These are phyloP conservation scores for Neogale vison DNA, from an alignment of 2,113 vertebrate species.

Conservation along the genomic window DNA sequence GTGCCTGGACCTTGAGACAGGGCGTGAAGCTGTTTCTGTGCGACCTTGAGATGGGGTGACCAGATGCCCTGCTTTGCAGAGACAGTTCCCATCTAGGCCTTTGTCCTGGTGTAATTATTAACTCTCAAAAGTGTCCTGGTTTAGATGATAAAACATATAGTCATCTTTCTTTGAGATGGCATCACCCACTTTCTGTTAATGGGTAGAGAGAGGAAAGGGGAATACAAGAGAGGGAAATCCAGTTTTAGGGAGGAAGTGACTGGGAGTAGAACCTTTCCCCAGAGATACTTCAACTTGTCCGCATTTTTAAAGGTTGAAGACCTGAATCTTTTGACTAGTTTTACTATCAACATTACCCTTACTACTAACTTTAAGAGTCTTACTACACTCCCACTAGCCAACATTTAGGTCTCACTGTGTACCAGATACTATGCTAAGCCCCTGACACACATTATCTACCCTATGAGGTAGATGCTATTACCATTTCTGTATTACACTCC, in stretches of 20 bases:
- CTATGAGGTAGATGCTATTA: neutral
- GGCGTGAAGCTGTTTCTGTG: neutral
- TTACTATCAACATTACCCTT: neutral
- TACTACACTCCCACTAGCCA: neutral
- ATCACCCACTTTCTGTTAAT: slow-evolving; percentile 63
- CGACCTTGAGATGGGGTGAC: slow-evolving; percentile 54
- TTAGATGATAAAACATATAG: slow-evolving; percentile 65
- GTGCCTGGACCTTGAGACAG: neutral
- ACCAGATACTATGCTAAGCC: neutral
- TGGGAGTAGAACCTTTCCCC: neutral
- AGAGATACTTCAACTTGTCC: neutral
- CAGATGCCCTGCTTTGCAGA: slow-evolving; percentile 60
- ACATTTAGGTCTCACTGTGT: neutral
- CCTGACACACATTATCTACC: neutral
- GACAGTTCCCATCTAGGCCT: slow-evolving; percentile 45
- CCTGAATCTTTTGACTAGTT: neutral
- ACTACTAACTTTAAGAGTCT: neutral
- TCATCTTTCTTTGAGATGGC: slow-evolving; percentile 54
- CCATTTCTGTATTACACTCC: neutral
- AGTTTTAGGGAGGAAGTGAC: slow-evolving; percentile 38
- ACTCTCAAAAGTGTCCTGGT: slow-evolving; percentile 58
- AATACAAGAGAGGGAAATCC: neutral
- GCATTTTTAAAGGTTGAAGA: neutral
- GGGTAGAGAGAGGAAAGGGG: slow-evolving; percentile 20
- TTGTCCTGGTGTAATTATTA: slow-evolving; percentile 52